A percentile compares a stretch with the other conserved stretches of the same genome.
These are phyloP conservation scores for Amyelois transitella DNA, from an alignment of 1,140 invertebrate genomes.

Conservation along the genomic window DNA sequence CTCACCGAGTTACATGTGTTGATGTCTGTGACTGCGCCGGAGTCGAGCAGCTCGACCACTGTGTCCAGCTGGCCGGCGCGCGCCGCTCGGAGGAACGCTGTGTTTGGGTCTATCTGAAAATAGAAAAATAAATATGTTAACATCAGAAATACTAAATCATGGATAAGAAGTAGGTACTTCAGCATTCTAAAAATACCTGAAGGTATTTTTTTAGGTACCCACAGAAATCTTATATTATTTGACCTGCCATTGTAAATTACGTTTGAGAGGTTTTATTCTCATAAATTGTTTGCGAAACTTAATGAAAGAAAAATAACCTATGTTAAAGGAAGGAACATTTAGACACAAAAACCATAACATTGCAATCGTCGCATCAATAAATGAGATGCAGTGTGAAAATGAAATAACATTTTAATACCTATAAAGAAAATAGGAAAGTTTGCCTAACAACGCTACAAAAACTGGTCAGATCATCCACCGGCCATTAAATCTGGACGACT, in stretches of 20 bases:
- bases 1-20: conserved; percentile 98
- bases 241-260: no score
- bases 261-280: no score
- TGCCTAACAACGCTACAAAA: background rate
- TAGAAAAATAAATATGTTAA: conserved; percentile 55
- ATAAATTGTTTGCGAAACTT: no score
- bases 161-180: background rate
- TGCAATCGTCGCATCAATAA: no score
- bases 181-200: no score
- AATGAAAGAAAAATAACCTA: no score
- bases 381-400: background rate
- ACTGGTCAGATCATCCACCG: background rate
- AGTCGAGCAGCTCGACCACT: conserved; percentile 94
- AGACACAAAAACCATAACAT: background rate
- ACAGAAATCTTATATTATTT: no score
- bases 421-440: background rate
- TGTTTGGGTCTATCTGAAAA: conserved; percentile 85
- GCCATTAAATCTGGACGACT: background rate
- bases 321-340: no score
- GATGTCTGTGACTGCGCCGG: conserved; percentile 91
- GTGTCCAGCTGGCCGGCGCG: conserved; percentile 97
- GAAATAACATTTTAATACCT: background rate
- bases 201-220: no score
- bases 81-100: conserved; percentile 93
- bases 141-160: background rate